Evolutionary conservation across 2,113 vertebrate species (phyloP).

Genomic region (Motacilla tschutschensis): DNA sequence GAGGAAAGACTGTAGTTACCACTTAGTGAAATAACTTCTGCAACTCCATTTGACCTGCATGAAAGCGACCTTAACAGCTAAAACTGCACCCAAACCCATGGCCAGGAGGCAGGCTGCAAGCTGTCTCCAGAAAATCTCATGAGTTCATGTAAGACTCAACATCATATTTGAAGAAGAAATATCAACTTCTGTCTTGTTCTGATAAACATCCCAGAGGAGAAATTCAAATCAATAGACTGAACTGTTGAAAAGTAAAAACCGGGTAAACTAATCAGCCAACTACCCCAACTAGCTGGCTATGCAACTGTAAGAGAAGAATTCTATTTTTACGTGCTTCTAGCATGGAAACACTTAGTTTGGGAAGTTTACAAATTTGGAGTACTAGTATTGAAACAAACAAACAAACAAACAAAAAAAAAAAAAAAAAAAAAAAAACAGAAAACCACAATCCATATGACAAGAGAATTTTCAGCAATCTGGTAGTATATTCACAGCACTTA

Average conservation of each 20-base stretch:
- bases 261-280: neutral
- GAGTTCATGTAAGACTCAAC: neutral
- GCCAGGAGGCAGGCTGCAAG: neutral
- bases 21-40: neutral
- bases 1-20: neutral
- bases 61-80: neutral
- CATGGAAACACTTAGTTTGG: neutral
- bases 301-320: neutral
- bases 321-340: neutral
- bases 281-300: neutral
- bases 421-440: too few species aligned
- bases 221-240: neutral
- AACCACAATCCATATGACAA: neutral
- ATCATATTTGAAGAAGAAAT: neutral
- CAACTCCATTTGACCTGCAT: neutral
- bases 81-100: neutral
- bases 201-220: neutral
- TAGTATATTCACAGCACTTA: neutral
- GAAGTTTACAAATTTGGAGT: neutral
- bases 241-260: neutral
- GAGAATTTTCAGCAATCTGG: neutral
- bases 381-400: neutral
- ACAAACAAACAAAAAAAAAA: too few species aligned
- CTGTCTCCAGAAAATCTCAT: neutral
- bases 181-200: neutral